Evolutionary conservation across 2,888 invertebrate species (phyloP).

Genomic region (Nebria brevicollis): DNA sequence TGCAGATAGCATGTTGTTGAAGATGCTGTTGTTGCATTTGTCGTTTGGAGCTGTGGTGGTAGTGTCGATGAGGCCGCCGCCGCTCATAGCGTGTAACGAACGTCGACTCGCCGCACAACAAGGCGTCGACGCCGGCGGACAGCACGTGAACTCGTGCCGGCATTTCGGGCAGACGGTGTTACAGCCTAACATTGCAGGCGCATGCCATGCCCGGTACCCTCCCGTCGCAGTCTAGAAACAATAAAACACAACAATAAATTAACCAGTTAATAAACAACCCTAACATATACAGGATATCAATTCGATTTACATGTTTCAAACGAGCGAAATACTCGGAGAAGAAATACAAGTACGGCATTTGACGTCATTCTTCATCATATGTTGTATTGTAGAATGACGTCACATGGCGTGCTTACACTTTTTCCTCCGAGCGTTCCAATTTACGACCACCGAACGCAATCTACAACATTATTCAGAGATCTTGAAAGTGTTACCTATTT

Average conservation of each 20-base stretch:
- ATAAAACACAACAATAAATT: slow-evolving; percentile 41
- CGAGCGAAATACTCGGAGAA: no score
- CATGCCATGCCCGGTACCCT: slow-evolving; percentile 59
- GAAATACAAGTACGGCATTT: no score
- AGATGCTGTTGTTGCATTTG: slow-evolving; percentile 15
- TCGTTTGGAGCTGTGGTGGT: not conserved
- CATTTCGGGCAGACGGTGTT: slow-evolving; percentile 74
- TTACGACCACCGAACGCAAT: no score
- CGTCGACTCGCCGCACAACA: slow-evolving; percentile 55
- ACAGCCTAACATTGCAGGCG: slow-evolving; percentile 67
- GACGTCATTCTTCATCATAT: no score
- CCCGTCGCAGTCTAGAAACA: slow-evolving; percentile 55
- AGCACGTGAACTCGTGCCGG: slow-evolving; percentile 70
- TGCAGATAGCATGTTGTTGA: slow-evolving; percentile 49
- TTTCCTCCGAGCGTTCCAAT: no score
- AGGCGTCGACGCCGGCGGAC: slow-evolving; percentile 53
- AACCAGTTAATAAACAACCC: not conserved
- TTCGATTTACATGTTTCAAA: no score
- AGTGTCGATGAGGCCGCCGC: slow-evolving; percentile 56
- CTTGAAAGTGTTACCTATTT: no score
- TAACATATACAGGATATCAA: no score
- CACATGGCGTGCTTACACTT: no score
- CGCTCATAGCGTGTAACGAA: slow-evolving; percentile 56
- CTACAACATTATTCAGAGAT: no score
- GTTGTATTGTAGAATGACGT: no score